A percentile compares a stretch with the other conserved stretches of the same genome.
Conservation (phyloP, 2,888 invertebrate genomes). For the Aphodius sticticus region DNA sequence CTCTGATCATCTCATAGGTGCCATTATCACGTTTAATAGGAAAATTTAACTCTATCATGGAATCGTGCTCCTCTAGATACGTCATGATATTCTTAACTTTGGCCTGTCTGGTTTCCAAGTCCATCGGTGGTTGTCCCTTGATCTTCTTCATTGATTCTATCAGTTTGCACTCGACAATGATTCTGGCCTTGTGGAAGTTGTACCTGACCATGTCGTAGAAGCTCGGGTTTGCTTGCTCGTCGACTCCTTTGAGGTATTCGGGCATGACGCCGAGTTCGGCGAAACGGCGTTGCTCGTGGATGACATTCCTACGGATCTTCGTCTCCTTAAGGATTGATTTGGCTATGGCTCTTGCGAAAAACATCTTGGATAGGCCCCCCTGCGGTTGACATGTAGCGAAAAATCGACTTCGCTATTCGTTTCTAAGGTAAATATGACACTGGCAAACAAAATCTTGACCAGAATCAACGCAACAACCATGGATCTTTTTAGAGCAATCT, state of each 20-base stretch:
- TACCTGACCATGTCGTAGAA: slow-evolving; percentile 73
- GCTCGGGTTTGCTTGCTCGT: slow-evolving; percentile 60
- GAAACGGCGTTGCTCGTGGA: slow-evolving; percentile 10
- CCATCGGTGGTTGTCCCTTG: slow-evolving; percentile 47
- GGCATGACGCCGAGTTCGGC: slow-evolving; percentile 55
- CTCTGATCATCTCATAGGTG: slow-evolving; percentile 73
- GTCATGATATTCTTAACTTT: slow-evolving; percentile 71
- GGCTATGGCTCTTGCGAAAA: neutral
- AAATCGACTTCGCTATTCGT: neutral
- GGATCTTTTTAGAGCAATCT: too few relatives aligned
- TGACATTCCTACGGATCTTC: neutral
- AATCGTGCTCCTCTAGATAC: slow-evolving; percentile 72
- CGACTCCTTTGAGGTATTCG: slow-evolving; percentile 54
- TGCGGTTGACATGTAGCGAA: neutral
- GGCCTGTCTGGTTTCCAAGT: slow-evolving; percentile 67
- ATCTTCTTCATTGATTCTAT: slow-evolving; percentile 61
- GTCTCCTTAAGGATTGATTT: neutral
- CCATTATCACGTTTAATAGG: slow-evolving; percentile 76
- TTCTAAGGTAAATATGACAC: neutral
- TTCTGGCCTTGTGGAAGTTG: slow-evolving; percentile 71
- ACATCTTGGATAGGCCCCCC: neutral
- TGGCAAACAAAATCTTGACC: too few relatives aligned
- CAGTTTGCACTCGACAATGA: slow-evolving; percentile 63
- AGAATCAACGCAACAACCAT: too few relatives aligned
- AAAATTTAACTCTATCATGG: slow-evolving; percentile 72